Conservation (phyloP, 2,797 vertebrate species). For the Melanotaenia nigrans region DNA sequence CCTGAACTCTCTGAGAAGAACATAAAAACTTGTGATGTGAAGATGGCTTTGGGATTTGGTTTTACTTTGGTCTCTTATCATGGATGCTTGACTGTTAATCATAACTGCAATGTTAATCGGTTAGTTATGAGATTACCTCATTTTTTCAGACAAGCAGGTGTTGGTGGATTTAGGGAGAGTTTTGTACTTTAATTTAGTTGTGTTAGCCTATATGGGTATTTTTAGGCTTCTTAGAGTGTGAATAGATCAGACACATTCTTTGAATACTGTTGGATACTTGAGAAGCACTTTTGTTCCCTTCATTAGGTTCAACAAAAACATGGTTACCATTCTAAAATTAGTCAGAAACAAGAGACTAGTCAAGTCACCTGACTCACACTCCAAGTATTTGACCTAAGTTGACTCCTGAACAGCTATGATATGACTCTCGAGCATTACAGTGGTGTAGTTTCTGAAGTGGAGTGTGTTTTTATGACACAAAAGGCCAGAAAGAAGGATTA, state of each 20-base stretch:
- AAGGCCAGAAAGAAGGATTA: constrained; percentile 9
- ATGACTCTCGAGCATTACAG: constrained; percentile 30
- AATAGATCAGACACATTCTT: constrained; percentile 40
- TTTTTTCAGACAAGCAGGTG: neutral
- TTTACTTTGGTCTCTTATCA: constrained; percentile 4
- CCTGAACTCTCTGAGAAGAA: neutral
- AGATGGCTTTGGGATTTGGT: neutral
- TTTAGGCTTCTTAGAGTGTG: neutral
- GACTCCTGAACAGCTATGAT: constrained; percentile 22
- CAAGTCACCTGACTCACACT: constrained; percentile 22
- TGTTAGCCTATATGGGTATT: neutral
- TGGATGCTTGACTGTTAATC: neutral
- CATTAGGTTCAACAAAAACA: constrained; percentile 34
- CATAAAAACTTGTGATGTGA: neutral
- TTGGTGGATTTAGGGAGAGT: neutral
- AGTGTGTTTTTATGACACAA: constrained; percentile 28
- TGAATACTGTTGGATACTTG: constrained; percentile 29
- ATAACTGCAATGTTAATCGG: neutral
- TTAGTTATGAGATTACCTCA: neutral
- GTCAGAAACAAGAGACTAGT: constrained; percentile 31
- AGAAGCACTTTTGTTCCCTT: constrained; percentile 28
- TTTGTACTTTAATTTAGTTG: neutral
- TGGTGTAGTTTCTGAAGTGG: neutral
- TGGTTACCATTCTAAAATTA: constrained; percentile 46
- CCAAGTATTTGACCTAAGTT: constrained; percentile 32